Base-by-base conservation (phyloP, 37 sponge, comb jelly and placozoan genomes). In the Ianthella basta region DNA sequence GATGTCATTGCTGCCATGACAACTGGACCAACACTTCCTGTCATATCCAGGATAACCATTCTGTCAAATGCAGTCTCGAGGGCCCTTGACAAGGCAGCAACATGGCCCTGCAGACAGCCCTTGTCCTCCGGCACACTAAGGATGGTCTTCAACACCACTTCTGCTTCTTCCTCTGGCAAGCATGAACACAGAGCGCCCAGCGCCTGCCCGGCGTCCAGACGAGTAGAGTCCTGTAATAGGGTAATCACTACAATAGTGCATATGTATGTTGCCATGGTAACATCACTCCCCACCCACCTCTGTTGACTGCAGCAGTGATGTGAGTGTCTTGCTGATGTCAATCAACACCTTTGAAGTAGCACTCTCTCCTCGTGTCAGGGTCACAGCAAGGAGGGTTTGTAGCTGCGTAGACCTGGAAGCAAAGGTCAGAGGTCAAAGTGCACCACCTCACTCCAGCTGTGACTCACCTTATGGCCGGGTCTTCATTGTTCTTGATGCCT, bases 401-500 rank as follows among this genome's bases (percentile, higher is more conserved):
- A 91, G 73, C 25, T 84, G 64, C 0, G 89, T 84, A 40, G 21
- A 24, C 53, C 60, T 85, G 73, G 37, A 3, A 21, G 15, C 5
- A 0, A 19, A 8, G 50, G 50, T 44, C 50, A 44, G 30, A 21
- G 60, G 82, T 72, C 50, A 72, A 1, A 74, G 60, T 54, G 77
- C 54, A 54, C 35, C 56, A 79, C 25, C n/a, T 12, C 41, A 38
- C n/a, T 3, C 55, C 23, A 41, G n/a, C 64, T 27, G 29, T 4
- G 21, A 39, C 78, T 23, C 56, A 84, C 84, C 89, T 63, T 15
- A 89, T 35, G 36, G 82, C 80, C 0, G 87, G 23, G 33, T 91
- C 88, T 24, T 94, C 91, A 85, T 85, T 82, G 25, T 84, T 91
- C 87, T 97, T 97, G 35, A 93, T 91, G 0, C 91, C 92, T 61